Evolutionary conservation across 2,113 vertebrate species (phyloP), one percentile per base, ranked within the genome.

Genomic region (Microcebus griseorufus): DNA sequence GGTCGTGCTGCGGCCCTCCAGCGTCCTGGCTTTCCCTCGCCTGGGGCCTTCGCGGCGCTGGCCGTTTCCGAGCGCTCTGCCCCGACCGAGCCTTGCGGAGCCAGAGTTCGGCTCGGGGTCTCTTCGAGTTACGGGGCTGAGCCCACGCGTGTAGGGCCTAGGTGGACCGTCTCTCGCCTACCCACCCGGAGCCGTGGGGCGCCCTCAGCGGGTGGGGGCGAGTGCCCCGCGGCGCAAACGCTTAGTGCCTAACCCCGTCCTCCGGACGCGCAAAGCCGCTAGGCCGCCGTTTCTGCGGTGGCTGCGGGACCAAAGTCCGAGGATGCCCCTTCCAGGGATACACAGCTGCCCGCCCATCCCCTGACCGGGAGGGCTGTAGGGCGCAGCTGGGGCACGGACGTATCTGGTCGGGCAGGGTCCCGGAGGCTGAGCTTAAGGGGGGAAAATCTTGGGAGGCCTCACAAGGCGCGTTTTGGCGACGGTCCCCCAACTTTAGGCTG

Each of bases 151-250:
- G n/a, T 12, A 25, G 27, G 14, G 9, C 70, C 1, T 0, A 9
- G 34, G 37, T 1, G 67, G 3, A 14, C 62, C 42, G 29, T 69
- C 70, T 53, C 42, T 32, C 0, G 1, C 14, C 27, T 16, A 45
- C 34, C 64, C 65, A 23, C 42, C 32, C 34, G 45, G 20, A 51
- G 9, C 64, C 9, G 32, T 2, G 62, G 58, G 60, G 37, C 9
- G 16, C 34, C 88, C 80, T 51, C 69, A 64, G 45, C 1, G 20
- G 14, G 92, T 42, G 42, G 73, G 72, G 55, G 48, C n/a, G n/a
- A n/a, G n/a, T n/a, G n/a, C 58, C 34, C 6, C 34, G 79, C 9
- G 0, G 0, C 0, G 23, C 2, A 3, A n/a, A n/a, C 37, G 6
- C n/a, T 37, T 17, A 2, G 48, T 0, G 8, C 25, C n/a, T 3